These are phyloP conservation scores for Drosophila repleta DNA, from an alignment of 1,140 invertebrate species.

Conservation along the genomic window DNA sequence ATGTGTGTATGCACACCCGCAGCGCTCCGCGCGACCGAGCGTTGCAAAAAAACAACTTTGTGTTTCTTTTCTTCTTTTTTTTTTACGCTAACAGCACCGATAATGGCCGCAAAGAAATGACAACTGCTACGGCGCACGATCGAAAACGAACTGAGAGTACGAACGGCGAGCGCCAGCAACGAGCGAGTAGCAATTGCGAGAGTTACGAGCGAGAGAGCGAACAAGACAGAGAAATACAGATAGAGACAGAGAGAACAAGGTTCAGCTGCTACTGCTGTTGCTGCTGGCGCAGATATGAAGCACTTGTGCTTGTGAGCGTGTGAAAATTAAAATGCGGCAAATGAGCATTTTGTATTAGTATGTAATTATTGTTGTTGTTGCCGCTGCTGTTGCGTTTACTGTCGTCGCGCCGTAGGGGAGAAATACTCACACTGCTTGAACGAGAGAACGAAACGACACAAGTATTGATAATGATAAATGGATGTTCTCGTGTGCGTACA, in stretches of 20 bases:
- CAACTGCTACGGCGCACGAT: slow-evolving; percentile 63
- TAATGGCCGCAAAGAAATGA: slow-evolving; percentile 44
- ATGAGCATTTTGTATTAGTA: slow-evolving; percentile 78
- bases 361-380: slow-evolving; percentile 66
- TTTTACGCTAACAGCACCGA: slow-evolving; percentile 38
- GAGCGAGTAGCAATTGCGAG: slow-evolving; percentile 24
- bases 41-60: slow-evolving; percentile 67
- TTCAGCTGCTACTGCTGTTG: neutral
- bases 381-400: slow-evolving; percentile 29
- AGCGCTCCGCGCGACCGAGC: slow-evolving; percentile 42
- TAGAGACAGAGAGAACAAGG: slow-evolving; percentile 11
- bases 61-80: slow-evolving; percentile 22
- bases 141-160: slow-evolving; percentile 51
- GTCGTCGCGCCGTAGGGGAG: slow-evolving; percentile 37
- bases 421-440: slow-evolving; percentile 19
- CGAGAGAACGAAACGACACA: slow-evolving; percentile 49
- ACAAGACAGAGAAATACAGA: slow-evolving; percentile 7
- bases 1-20: slow-evolving; percentile 47
- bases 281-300: slow-evolving; percentile 35
- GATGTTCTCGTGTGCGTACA: slow-evolving; percentile 15
- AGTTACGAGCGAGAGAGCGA: slow-evolving; percentile 7
- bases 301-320: slow-evolving; percentile 72
- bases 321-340: slow-evolving; percentile 79
- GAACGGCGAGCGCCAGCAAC: slow-evolving; percentile 5
- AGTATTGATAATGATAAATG: slow-evolving; percentile 59